Percentiles rank a stretch among this genome's conserved stretches.
Evolutionary conservation across 2,797 vertebrate genomes (phyloP).

Genomic region (Cottoperca gobio): DNA sequence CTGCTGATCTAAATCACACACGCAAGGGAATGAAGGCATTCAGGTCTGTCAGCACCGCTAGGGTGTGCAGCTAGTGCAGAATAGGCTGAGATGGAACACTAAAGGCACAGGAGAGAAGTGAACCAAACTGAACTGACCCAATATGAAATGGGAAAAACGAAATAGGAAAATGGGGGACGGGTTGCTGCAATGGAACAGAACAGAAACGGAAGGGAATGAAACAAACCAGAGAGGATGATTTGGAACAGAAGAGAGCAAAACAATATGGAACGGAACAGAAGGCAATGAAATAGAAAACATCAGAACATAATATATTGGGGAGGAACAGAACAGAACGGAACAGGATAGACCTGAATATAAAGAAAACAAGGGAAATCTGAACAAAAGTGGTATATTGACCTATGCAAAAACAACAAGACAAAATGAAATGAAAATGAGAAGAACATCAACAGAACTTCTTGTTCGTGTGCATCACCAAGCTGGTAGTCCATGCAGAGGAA

Average conservation of each 20-base stretch:
- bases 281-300: slow-evolving; percentile 15
- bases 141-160: slow-evolving; percentile 35
- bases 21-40: slow-evolving; percentile 25
- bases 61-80: slow-evolving; percentile 21
- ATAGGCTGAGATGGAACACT: slow-evolving; percentile 4
- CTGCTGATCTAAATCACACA: slow-evolving; percentile 48
- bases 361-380: no score
- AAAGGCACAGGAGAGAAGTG: slow-evolving; percentile 15
- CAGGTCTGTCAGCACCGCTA: slow-evolving; percentile 31
- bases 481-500: slow-evolving; percentile 3
- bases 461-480: slow-evolving; percentile 14
- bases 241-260: slow-evolving; percentile 9
- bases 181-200: slow-evolving; percentile 43
- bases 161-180: slow-evolving; percentile 35
- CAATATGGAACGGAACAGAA: slow-evolving; percentile 10
- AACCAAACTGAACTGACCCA: slow-evolving; percentile 20
- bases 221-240: slow-evolving; percentile 24
- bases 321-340: neutral
- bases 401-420: neutral
- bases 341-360: neutral
- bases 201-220: slow-evolving; percentile 32
- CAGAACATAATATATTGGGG: neutral
- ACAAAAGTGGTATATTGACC: neutral
- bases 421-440: slow-evolving; percentile 6
- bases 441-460: slow-evolving; percentile 18